Conservation (phyloP, 2,797 vertebrate genomes). For the Bucorvus abyssinicus region DNA sequence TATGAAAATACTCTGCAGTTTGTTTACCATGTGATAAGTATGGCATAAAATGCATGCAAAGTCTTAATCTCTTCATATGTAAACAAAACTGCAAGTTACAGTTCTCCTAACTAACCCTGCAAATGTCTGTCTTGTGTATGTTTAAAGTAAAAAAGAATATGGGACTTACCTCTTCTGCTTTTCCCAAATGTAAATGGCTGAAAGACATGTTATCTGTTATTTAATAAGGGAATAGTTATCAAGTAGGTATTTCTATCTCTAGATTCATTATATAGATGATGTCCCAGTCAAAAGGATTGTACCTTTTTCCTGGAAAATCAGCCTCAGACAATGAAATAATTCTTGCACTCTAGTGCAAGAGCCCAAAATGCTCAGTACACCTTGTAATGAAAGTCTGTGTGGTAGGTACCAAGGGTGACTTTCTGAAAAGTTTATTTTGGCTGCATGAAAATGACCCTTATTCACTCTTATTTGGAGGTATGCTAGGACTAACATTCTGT, state of each 20-base stretch:
- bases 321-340: background rate
- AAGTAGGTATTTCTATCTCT: background rate
- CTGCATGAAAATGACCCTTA: conserved; percentile 31
- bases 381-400: conserved; percentile 5
- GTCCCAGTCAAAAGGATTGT: background rate
- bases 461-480: conserved; percentile 34
- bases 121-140: background rate
- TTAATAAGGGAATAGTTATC: background rate
- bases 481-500: conserved; percentile 45
- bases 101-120: background rate
- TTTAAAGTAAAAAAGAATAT: background rate
- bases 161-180: background rate
- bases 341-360: background rate
- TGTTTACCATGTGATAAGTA: background rate
- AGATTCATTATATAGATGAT: background rate
- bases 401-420: conserved; percentile 27
- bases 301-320: background rate
- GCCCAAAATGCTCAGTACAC: background rate
- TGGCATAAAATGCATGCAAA: background rate
- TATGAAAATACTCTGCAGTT: background rate
- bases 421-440: conserved; percentile 62
- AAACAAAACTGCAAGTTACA: background rate
- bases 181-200: background rate
- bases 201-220: background rate
- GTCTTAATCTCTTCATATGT: background rate